Evolutionary conservation across 2,797 vertebrate species (phyloP), one percentile per base, ranked within the genome.

Genomic region (Eospalax fontanierii): DNA sequence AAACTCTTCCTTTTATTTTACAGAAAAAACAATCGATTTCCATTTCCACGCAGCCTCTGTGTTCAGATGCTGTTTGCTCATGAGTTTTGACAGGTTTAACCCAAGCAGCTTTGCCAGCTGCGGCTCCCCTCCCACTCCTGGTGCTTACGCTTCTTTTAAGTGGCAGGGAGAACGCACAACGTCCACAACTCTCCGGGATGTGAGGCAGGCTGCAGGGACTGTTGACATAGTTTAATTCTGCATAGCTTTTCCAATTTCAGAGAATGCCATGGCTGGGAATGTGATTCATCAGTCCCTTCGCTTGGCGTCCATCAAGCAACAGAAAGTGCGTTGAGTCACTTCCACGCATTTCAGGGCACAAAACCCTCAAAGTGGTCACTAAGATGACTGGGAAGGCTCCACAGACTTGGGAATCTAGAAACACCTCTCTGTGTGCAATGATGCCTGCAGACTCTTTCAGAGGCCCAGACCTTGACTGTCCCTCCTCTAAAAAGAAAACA

Each of bases 1-100:
- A 97, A 98, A 97, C 89, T 98, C 97, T 97, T 98, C 97, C 97
- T 98, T 98, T 98, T 98, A 97, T 98, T 98, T 81, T 24, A 83
- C 68, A 98, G 97, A 70, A 97, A 96, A 97, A 97, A 92, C 96
- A 96, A 97, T 96, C 65, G 96, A 96, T 97, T 98, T 92, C 96
- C 93, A n/a, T 95, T 74, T 85, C 1, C 2, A 21, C 90, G 81
- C 73, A 59, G 95, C 65, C 76, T 97, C 98, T 97, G 96, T 82
- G 61, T 97, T 98, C 96, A 94, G 90, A 87, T 97, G 97, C 90
- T 96, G 97, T 98, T 98, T 97, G 57, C 97, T 97, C 98, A 88
- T 97, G 91, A 74, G 93, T 95, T 97, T 95, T 97, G 97, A 97
- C 98, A 98, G 98, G 96, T 98, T 98, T 98, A 95, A 96, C 95